Conservation (phyloP, 2,113 vertebrate species). For the Pseudorectes ferrugineus region DNA sequence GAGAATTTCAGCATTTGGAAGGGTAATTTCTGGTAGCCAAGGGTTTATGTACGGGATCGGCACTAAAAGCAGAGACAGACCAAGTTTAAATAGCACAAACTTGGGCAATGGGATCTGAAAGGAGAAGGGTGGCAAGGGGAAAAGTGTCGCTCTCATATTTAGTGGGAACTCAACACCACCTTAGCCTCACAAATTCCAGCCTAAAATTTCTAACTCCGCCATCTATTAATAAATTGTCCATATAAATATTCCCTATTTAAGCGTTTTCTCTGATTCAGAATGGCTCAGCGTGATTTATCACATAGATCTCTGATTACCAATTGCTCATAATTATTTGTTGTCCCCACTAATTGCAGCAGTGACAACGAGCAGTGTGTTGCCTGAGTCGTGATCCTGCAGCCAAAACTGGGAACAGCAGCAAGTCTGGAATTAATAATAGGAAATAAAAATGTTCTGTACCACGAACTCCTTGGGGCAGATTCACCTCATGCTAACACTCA, state of each 20-base stretch:
- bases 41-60: background rate
- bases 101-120: background rate
- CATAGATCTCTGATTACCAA: background rate
- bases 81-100: background rate
- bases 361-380: background rate
- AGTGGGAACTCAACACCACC: background rate
- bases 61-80: background rate
- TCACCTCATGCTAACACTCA: background rate
- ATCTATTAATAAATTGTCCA: background rate
- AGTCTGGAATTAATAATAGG: background rate
- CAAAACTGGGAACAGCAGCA: background rate
- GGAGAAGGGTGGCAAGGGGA: background rate
- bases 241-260: background rate
- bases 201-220: background rate
- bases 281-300: background rate
- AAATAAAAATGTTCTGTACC: background rate
- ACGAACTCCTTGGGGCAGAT: background rate
- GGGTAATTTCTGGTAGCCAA: background rate
- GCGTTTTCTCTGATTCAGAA: background rate
- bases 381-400: background rate
- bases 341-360: background rate
- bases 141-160: background rate
- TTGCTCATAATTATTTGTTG: background rate
- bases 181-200: background rate
- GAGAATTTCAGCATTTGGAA: background rate